Evolutionary conservation across 2,113 vertebrate genomes (phyloP).

Genomic region (Uropsilus gracilis): DNA sequence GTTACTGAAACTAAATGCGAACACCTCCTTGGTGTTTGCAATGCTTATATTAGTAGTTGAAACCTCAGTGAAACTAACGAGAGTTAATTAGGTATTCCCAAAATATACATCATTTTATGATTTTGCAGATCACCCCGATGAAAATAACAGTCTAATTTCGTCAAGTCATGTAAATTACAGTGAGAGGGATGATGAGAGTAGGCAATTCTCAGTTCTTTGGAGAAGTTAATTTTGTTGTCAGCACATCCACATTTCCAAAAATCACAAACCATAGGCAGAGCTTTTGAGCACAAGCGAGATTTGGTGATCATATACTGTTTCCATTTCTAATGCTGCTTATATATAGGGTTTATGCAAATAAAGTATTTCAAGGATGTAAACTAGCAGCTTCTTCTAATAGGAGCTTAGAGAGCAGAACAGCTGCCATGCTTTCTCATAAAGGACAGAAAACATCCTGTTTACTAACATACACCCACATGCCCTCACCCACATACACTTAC

Average conservation of each 20-base stretch:
- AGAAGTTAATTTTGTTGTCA: slow-evolving; percentile 71
- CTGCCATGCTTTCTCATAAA: slow-evolving; percentile 56
- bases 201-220: slow-evolving; percentile 56
- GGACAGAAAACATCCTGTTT: slow-evolving; percentile 67
- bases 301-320: slow-evolving; percentile 63
- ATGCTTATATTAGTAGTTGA: slow-evolving; percentile 36
- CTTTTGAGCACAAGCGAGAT: slow-evolving; percentile 48
- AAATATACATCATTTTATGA: slow-evolving; percentile 73
- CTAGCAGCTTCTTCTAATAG: slow-evolving; percentile 42
- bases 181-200: slow-evolving; percentile 52
- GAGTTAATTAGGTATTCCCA: slow-evolving; percentile 71
- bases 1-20: slow-evolving; percentile 50
- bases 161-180: slow-evolving; percentile 73
- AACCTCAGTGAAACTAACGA: slow-evolving; percentile 58
- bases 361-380: slow-evolving; percentile 57
- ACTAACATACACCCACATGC: slow-evolving; percentile 23
- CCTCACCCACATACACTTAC: background rate
- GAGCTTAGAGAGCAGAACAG: slow-evolving; percentile 64
- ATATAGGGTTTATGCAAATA: slow-evolving; percentile 67
- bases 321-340: slow-evolving; percentile 63
- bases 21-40: slow-evolving; percentile 53
- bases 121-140: slow-evolving; percentile 72
- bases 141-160: slow-evolving; percentile 72
- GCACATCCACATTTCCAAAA: slow-evolving; percentile 62
- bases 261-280: slow-evolving; percentile 60